These are phyloP conservation scores for Papilio aristodemus DNA, from an alignment of 1,140 invertebrate species.

Conservation along the genomic window DNA sequence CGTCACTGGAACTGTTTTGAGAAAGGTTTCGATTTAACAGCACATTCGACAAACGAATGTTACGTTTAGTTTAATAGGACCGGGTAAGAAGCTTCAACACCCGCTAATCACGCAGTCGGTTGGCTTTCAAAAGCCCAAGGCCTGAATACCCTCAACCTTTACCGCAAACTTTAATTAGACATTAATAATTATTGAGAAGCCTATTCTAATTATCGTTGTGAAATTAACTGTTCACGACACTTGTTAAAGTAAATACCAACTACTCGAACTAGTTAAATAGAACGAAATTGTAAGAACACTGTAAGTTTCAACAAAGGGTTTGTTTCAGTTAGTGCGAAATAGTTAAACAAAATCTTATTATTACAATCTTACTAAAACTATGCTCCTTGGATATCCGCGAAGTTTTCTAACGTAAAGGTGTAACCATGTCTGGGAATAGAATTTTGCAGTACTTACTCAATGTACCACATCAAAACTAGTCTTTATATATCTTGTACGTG, in stretches of 20 bases:
- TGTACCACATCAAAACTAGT: too few species aligned
- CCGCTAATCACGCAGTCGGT: conserved; percentile 65
- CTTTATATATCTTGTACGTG: too few species aligned
- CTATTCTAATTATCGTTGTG: conserved; percentile 44
- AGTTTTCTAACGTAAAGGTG: too few species aligned
- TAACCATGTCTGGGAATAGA: too few species aligned
- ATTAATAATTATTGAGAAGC: conserved; percentile 59
- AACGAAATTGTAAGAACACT: conserved; percentile 30
- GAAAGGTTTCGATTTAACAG: conserved; percentile 30
- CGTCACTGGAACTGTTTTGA: conserved; percentile 38
- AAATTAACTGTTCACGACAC: conserved; percentile 46
- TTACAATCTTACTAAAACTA: too few species aligned
- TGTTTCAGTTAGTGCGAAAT: background rate
- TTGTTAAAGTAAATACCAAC: conserved; percentile 30
- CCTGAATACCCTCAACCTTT: conserved; percentile 46
- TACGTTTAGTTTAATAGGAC: conserved; percentile 45
- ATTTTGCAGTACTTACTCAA: too few species aligned
- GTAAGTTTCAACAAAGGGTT: background rate
- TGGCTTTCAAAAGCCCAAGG: conserved; percentile 57
- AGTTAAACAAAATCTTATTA: too few species aligned
- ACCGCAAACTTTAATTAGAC: conserved; percentile 61
- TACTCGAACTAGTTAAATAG: conserved; percentile 7
- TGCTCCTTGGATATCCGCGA: too few species aligned
- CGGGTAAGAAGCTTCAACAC: conserved; percentile 49
- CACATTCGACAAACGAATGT: conserved; percentile 39